Evolutionary conservation across 2,113 vertebrate species (phyloP), one percentile per base, ranked within the genome.

Genomic region (Oxygymnocypris stewartii): DNA sequence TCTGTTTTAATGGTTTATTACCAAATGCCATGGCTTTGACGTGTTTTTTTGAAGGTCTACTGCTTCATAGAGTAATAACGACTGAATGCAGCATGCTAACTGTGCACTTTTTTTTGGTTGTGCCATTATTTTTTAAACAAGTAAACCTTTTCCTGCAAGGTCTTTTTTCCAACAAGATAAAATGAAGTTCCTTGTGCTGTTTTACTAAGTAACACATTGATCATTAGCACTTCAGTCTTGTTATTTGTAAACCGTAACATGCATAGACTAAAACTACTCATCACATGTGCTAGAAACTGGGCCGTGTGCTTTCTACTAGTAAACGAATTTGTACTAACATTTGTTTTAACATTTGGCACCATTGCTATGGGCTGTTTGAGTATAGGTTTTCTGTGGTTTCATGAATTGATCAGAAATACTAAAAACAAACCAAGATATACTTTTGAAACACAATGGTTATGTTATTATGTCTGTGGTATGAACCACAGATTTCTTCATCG

Each of bases 71-170:
- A 73, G 78, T 47, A 76, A 25, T 85, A 85, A 85, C 71, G 59
- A 51, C 37, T 86, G 57, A 49, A 83, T 76, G 74, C 65, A 74
- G 57, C 87, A 88, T 88, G 87, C 87, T 85, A 54, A 83, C 59
- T 63, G 42, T 42, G 65, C 63, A 86, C 67, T 86, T 42, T 51
- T 69, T 23, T 79, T 54, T 20, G 31, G n/a, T 47, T 67, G 49
- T 81, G 63, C 44, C 42, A 14, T 74, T 84, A 49, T 51, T 47
- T 40, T 28, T 82, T 47, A 31, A 31, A 31, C 28, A 31, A 35
- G 78, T 65, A 65, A 71, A 85, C 78, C 59, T 85, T 88, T 76
- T 77, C 78, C 78, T 85, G 78, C 69, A 82, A 76, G 84, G 84
- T 85, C 44, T 69, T 44, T 82, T 59, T 20, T 75, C 47, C 74